Evolutionary conservation across 2,797 vertebrate species (phyloP).

Genomic region (Muscicapa comitata): DNA sequence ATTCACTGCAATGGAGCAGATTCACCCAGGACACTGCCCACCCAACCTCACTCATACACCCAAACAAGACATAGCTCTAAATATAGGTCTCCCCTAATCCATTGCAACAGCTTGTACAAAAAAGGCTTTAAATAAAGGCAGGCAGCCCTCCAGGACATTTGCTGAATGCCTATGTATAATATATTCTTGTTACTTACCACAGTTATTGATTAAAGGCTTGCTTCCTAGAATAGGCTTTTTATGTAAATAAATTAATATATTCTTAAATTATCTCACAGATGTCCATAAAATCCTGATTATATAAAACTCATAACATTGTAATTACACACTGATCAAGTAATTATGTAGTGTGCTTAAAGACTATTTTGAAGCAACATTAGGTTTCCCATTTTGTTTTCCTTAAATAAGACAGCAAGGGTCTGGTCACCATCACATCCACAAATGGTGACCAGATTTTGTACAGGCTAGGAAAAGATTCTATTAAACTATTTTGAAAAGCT

Average conservation of each 20-base stretch:
- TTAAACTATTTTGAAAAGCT: neutral
- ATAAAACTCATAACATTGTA: neutral
- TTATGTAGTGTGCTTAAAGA: neutral
- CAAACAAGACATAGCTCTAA: neutral
- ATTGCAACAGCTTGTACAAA: neutral
- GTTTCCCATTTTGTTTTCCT: constrained; percentile 8
- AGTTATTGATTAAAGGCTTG: constrained; percentile 17
- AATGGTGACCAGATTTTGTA: neutral
- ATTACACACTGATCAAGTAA: constrained; percentile 39
- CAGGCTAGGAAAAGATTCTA: neutral
- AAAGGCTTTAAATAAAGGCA: constrained; percentile 22
- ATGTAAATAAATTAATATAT: constrained; percentile 37
- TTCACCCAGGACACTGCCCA: rapidly evolving
- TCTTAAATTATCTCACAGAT: constrained; percentile 49
- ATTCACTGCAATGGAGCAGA: neutral
- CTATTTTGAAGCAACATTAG: neutral
- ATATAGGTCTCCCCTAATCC: neutral
- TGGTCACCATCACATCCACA: neutral
- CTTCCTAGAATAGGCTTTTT: neutral
- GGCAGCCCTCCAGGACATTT: neutral
- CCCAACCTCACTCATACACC: neutral
- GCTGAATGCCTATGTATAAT: neutral
- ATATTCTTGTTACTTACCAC: neutral
- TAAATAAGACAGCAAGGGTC: neutral
- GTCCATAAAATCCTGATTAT: constrained; percentile 42